Base-by-base conservation (phyloP, 1,140 invertebrate genomes). In the Ostrea denselamellosa region DNA sequence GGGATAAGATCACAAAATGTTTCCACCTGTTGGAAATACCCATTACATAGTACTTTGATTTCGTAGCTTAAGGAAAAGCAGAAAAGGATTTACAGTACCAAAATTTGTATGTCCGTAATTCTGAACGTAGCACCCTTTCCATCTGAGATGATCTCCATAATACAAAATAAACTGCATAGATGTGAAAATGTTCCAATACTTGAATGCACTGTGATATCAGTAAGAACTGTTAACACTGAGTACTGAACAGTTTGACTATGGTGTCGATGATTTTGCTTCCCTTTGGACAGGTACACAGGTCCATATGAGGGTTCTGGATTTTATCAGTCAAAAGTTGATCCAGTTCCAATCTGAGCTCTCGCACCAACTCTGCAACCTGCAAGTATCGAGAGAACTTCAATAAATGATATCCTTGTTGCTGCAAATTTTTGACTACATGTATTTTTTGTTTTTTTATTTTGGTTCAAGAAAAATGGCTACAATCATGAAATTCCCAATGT, bases 241-340 rank as follows among this genome's bases (percentile, higher is more conserved):
- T 96, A 86, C 96, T 96, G 65, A 97, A 95, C 83, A 97, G 94
- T 92, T 96, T 96, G 44, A 97, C 96, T 89, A 98, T 98, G n/a
- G 97, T 97, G 89, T 96, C 95, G 82, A 98, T 97, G 85, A 98
- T 97, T 92, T 96, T 96, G 92, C 96, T 97, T 22, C 97, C 97
- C 91, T 96, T 96, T 84, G 97, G 96, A 94, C 97, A 96, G 92
- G 97, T 96, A 86, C 97, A 92, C 77, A 98, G 93, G 95, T 98
- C 97, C 88, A 98, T 95, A 83, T 96, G 96, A 0, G 94, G 94
- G 12, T 91, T 91, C 81, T 90, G 84, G 25, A 94, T 94, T 86
- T 94, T 94, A 86, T 94, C 94, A 19, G 89, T 86, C 51, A 94
- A 56, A 4, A 94, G 89, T 77, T 92, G 91, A 71, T 94, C 93